Base-by-base conservation (phyloP, 2,113 vertebrate genomes). In the Odobenus rosmarus region DNA sequence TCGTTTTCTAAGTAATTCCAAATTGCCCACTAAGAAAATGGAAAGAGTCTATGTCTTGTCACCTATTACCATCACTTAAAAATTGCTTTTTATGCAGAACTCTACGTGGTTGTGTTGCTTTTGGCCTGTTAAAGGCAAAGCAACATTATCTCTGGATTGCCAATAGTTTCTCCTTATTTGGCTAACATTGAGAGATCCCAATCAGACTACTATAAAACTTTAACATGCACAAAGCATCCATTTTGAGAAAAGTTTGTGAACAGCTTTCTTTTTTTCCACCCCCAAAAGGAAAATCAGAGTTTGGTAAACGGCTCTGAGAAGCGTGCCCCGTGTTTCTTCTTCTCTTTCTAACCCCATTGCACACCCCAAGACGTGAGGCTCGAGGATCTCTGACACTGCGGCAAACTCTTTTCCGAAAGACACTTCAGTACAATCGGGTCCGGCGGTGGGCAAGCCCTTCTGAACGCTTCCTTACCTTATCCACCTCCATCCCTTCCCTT, bases 101-200 rank as follows among this genome's bases (percentile, higher is more conserved):
- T 82, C 39, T 96, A 87, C 11, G 92, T 3, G n/a, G 21, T 77
- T 77, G 80, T 96, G 84, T 98, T 98, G 97, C 97, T 98, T 97
- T 97, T 97, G 87, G 98, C 96, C 98, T 98, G 97, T 97, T 98
- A 98, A 97, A 99, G 98, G 98, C 98, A 99, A 99, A 98, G 98
- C 98, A 98, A 97, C 98, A 99, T 99, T 99, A 99, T 99, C 98
- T 98, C 98, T 49, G 98, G 98, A 98, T 99, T 99, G 98, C 98
- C 98, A 98, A 98, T 98, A 99, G 98, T 98, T 99, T 99, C 98
- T 98, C 99, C 99, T 99, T 99, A 99, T 99, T 99, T 99, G 99
- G 99, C 98, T 99, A 99, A 99, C 98, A 98, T 98, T 98, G 98
- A 98, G 99, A 98, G 99, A 99, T 99, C 99, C 99, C 99, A 98